Conservation (phyloP, 2,797 vertebrate genomes). For the Arremon aurantiirostris region DNA sequence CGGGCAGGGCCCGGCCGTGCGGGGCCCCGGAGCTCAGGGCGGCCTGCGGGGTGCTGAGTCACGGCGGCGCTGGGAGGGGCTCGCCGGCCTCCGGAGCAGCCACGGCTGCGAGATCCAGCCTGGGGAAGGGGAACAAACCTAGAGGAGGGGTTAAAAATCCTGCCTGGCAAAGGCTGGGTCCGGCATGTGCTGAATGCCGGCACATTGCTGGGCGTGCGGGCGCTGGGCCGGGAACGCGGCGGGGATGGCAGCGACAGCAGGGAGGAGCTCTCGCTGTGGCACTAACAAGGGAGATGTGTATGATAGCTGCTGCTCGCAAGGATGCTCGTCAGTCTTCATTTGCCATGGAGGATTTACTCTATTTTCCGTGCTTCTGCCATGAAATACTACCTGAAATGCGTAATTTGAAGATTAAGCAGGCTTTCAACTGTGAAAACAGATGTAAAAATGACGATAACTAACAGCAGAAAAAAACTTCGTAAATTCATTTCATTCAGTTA, state of each 20-base stretch:
- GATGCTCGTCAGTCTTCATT: background rate
- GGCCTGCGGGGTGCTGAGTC: constrained; percentile 63
- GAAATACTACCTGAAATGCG: background rate
- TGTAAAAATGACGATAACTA: background rate
- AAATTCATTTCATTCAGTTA: background rate
- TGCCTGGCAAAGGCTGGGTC: background rate
- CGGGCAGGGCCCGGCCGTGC: no score
- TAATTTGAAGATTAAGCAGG: background rate
- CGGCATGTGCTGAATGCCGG: background rate
- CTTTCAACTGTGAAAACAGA: background rate
- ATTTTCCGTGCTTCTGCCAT: background rate
- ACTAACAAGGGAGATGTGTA: background rate
- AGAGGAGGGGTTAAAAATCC: background rate
- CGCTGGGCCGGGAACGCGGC: background rate
- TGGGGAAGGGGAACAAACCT: background rate
- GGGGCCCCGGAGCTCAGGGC: background rate
- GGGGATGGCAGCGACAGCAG: background rate
- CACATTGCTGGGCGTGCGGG: background rate
- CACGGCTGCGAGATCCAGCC: background rate
- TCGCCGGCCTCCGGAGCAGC: background rate
- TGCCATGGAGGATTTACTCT: background rate
- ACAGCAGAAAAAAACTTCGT: background rate
- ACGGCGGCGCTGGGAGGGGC: background rate
- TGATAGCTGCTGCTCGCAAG: background rate
- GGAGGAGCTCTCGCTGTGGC: background rate